Evolutionary conservation across 2,888 invertebrate genomes (phyloP), one percentile per base, ranked within the genome.

Genomic region (Scelioninae gen. 1): DNA sequence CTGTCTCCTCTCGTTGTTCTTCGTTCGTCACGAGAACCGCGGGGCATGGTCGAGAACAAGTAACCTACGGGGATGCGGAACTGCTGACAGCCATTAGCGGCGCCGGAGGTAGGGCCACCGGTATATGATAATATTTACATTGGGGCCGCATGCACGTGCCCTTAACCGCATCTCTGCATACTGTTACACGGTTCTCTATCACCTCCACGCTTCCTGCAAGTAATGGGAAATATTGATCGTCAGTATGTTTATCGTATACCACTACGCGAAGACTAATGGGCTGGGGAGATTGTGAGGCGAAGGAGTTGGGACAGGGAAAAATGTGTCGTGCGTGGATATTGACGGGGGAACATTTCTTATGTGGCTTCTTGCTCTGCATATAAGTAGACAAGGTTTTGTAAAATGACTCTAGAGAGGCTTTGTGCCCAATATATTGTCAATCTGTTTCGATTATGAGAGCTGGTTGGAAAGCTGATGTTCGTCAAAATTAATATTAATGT

Each of bases 81-180:
- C 89, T 88, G 87, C 93, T 92, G 92, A 95, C 94, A 91, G 95
- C 95, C 95, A 95, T 95, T 92, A 95, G 93, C 90, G 95, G 95
- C 91, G 97, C 97, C 92, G 97, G 96, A n/a, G n/a, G n/a, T n/a
- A n/a, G n/a, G n/a, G n/a, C n/a, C n/a, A n/a, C n/a, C n/a, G n/a
- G n/a, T n/a, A n/a, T n/a, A n/a, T n/a, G n/a, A n/a, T n/a, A n/a
- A n/a, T n/a, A n/a, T n/a, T n/a, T n/a, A n/a, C n/a, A n/a, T n/a
- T n/a, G n/a, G n/a, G n/a, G n/a, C n/a, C n/a, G n/a, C n/a, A n/a
- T n/a, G n/a, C n/a, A n/a, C n/a, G n/a, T n/a, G n/a, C n/a, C n/a
- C n/a, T n/a, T n/a, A n/a, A n/a, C n/a, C n/a, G n/a, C n/a, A n/a
- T n/a, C n/a, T n/a, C n/a, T n/a, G n/a, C n/a, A n/a, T n/a, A n/a